Evolutionary conservation across 2,888 invertebrate genomes (phyloP).

Genomic region (Megastigmus dorsalis): DNA sequence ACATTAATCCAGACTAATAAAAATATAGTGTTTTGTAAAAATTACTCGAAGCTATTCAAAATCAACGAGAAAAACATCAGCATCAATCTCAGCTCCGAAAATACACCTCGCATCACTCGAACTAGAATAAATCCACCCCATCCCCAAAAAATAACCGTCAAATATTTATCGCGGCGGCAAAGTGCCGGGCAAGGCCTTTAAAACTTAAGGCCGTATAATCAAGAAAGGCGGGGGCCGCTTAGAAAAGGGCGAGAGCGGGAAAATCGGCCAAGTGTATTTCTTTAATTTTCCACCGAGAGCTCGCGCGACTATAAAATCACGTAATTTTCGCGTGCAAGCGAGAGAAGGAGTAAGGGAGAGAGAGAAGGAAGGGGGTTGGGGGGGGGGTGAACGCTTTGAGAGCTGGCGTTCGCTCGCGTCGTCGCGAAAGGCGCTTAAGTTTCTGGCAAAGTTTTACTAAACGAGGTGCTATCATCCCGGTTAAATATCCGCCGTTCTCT

Average conservation of each 20-base stretch:
- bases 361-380: not conserved
- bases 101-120: no score
- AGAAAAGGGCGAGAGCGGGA: not conserved
- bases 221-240: not conserved
- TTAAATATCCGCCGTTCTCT: conserved; percentile 64
- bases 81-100: no score
- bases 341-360: no score
- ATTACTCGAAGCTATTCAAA: no score
- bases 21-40: no score
- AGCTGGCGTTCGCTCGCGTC: conserved; percentile 5
- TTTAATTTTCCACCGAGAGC: conserved; percentile 36
- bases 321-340: conserved; percentile 39
- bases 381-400: conserved; percentile 20
- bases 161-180: conserved; percentile 14
- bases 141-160: not conserved
- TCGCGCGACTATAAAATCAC: conserved; percentile 33
- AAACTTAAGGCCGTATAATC: conserved; percentile 9
- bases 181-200: not conserved
- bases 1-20: no score
- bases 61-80: no score
- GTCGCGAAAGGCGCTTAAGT: conserved; percentile 63
- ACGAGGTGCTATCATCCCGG: conserved; percentile 65
- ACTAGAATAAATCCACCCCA: no score
- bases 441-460: conserved; percentile 66
- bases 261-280: conserved; percentile 33